Base-by-base conservation (phyloP, 2,888 invertebrate genomes). In the Ormyrus labotus region DNA sequence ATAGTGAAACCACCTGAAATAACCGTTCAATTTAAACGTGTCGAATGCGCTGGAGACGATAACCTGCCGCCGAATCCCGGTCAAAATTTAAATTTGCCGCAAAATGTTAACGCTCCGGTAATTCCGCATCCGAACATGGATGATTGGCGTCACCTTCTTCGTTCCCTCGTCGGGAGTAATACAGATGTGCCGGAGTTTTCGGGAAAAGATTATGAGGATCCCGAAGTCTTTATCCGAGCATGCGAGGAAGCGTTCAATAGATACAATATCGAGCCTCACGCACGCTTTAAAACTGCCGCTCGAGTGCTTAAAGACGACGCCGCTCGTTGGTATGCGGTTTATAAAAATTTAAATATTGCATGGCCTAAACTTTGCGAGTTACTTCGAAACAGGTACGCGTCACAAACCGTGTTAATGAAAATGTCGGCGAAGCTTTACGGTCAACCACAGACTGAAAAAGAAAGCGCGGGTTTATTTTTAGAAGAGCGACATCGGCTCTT, bases 301-400 rank as follows among this genome's bases (percentile, higher is more conserved):
- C 50, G 53, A 1, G 69, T 8, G n/a, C 10, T 69, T 7, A 69
- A 69, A 69, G 69, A 57, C n/a, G 57, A 69, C 47, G 69, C 69
- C 4, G 69, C 55, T 6, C 10, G 57, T 2, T 69, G 57, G 69
- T 69, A 57, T 55, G 7, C 50, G 1, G 7, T 7, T 2, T 69
- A 69, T 11, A 5, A 10, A 11, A 47, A 11, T 6, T 8, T 57
- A 0, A 57, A 47, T 45, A 47, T 69, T 1, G n/a, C 7, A 3
- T 69, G 69, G 69, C 9, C 8, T 5, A 34, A 48, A 11, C 57
- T 69, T 19, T n/a, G 11, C 5, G 57, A 69, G 10, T 34, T 69
- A 1, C 9, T 69, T 2, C 57, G 69, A 1, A 45, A 19, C 19
- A 5, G n/a, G 1, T 69, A 57, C 57, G 57, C 45, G 7, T 51